These are phyloP conservation scores for Drosophila triauraria DNA, from an alignment of 1,140 invertebrate species.

Conservation along the genomic window DNA sequence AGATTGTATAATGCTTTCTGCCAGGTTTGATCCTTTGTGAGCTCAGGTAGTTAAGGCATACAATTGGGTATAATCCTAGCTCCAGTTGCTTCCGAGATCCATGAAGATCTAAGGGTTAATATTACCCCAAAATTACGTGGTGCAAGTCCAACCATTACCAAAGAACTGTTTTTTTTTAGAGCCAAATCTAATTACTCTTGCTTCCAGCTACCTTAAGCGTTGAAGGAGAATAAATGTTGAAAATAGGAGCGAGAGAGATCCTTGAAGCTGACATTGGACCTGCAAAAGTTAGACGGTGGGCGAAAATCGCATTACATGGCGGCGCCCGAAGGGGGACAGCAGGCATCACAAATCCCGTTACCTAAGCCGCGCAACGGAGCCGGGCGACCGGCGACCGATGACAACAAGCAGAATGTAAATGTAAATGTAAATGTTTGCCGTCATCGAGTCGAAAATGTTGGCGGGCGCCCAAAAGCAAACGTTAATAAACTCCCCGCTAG, in stretches of 20 bases:
- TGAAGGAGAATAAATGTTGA: too few relatives aligned
- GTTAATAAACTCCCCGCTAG: constrained; percentile 67
- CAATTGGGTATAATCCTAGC: too few relatives aligned
- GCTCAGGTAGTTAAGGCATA: too few relatives aligned
- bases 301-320: constrained; percentile 9
- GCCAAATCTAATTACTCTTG: not conserved
- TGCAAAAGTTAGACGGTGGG: not conserved
- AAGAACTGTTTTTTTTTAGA: too few relatives aligned
- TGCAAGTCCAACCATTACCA: too few relatives aligned
- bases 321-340: not conserved
- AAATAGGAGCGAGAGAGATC: too few relatives aligned
- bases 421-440: constrained; percentile 78
- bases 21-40: too few relatives aligned
- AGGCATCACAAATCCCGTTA: constrained; percentile 13
- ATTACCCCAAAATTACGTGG: too few relatives aligned
- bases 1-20: too few relatives aligned
- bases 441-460: constrained; percentile 80
- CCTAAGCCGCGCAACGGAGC: constrained; percentile 47
- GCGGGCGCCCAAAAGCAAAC: constrained; percentile 60
- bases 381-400: constrained; percentile 38
- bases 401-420: constrained; percentile 75
- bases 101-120: not conserved
- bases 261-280: not conserved
- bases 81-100: not conserved
- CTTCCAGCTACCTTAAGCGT: too few relatives aligned